Evolutionary conservation across 2,888 invertebrate genomes (phyloP).

Genomic region (Gastracanthus pulcherrimus): DNA sequence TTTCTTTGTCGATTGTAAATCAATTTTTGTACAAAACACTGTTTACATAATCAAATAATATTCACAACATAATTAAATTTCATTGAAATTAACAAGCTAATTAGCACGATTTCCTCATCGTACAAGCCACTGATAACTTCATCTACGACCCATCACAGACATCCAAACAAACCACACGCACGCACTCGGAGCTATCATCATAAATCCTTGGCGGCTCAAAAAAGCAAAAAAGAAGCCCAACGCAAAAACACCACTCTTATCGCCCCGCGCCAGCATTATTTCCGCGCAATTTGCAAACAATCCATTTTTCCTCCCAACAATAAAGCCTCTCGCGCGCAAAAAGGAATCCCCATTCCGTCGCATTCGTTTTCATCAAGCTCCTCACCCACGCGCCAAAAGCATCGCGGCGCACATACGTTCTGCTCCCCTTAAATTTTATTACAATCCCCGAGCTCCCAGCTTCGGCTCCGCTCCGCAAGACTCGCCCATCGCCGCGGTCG

Average conservation of each 20-base stretch:
- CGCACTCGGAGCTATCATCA: too few species aligned
- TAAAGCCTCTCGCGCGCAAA: neutral
- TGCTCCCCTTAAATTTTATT: constrained; percentile 44
- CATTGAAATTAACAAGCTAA: neutral
- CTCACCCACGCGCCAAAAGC: neutral
- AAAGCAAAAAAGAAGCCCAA: neutral
- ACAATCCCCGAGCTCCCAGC: constrained; percentile 18
- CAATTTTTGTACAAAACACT: neutral
- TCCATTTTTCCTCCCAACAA: constrained; percentile 1
- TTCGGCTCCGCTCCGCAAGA: neutral
- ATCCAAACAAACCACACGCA: too few species aligned
- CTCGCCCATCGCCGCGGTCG: constrained; percentile 8
- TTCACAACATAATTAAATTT: neutral
- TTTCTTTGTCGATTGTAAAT: too few species aligned
- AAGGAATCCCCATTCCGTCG: neutral
- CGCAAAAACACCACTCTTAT: neutral
- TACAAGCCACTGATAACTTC: neutral
- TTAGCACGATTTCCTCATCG: constrained; percentile 9
- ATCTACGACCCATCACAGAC: neutral
- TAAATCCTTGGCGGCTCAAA: constrained; percentile 1
- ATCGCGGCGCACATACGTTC: neutral
- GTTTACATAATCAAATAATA: too few species aligned
- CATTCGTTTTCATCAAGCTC: constrained; percentile 6
- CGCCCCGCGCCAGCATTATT: neutral
- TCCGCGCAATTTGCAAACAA: constrained; percentile 20